phyloP scores from a whole-genome alignment of 2,888 invertebrate species.

The Cheilosia grossa region DNA sequence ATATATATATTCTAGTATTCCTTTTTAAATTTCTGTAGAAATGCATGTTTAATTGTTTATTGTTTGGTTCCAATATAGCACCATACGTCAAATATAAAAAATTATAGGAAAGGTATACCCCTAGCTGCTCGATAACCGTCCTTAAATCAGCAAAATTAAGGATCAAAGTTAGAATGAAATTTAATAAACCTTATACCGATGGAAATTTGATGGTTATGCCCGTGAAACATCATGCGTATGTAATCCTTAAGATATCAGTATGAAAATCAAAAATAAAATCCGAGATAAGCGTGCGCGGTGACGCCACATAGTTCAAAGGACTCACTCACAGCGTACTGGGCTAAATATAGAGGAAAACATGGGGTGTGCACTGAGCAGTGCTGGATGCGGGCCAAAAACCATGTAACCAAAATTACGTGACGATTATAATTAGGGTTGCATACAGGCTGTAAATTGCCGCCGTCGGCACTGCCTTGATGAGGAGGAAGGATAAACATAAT shows the following conservation, averaged over 20 bases:
- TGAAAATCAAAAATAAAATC: conserved; percentile 37
- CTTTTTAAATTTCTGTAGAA: too few species aligned
- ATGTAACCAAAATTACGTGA: conserved; percentile 61
- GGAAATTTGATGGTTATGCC: conserved; percentile 10
- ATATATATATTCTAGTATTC: too few species aligned
- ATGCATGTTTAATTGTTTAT: too few species aligned
- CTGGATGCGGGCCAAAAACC: conserved; percentile 17
- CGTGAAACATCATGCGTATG: conserved; percentile 38
- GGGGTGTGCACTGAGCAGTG: too few species aligned
- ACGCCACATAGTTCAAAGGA: too few species aligned
- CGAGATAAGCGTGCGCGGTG: too few species aligned
- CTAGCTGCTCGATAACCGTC: too few species aligned
- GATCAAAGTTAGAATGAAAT: conserved; percentile 43
- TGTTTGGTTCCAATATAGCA: too few species aligned
- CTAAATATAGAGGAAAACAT: too few species aligned
- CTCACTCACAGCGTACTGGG: too few species aligned
- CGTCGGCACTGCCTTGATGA: not conserved
- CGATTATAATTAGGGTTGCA: conserved; percentile 70
- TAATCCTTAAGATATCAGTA: conserved; percentile 42
- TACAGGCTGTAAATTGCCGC: conserved; percentile 14
- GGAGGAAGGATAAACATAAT: conserved; percentile 52
- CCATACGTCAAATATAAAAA: too few species aligned
- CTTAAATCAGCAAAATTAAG: conserved; percentile 18
- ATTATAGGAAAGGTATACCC: too few species aligned
- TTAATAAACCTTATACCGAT: conserved; percentile 53